Evolutionary conservation across 2,113 vertebrate species (phyloP).

Genomic region (Arothron firmamentum): DNA sequence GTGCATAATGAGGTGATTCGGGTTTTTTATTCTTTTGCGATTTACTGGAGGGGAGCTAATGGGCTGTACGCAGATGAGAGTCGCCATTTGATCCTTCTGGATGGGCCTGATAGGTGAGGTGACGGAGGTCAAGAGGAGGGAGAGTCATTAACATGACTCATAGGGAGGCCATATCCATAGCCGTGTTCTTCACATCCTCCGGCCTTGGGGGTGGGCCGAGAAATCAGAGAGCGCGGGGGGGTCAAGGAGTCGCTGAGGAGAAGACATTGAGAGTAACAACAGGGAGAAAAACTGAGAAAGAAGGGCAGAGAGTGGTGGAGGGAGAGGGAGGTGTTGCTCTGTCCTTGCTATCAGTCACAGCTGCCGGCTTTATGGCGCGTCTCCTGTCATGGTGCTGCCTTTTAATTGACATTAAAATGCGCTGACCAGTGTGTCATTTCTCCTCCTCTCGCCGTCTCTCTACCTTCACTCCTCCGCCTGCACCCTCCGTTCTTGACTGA

Average conservation of each 20-base stretch:
- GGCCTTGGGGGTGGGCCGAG: constrained; percentile 24
- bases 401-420: constrained; percentile 73
- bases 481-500: constrained; percentile 34
- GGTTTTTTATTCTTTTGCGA: constrained; percentile 18
- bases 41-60: constrained; percentile 56
- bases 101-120: constrained; percentile 51
- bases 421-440: constrained; percentile 53
- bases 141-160: constrained; percentile 63
- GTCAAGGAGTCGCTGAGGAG: constrained; percentile 18
- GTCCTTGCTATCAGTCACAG: constrained; percentile 49
- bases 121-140: constrained; percentile 53
- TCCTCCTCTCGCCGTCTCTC: constrained; percentile 10
- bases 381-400: constrained; percentile 67
- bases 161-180: constrained; percentile 42
- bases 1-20: constrained; percentile 35
- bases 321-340: constrained; percentile 22
- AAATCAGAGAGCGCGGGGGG: constrained; percentile 33
- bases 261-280: constrained; percentile 20
- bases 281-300: constrained; percentile 11
- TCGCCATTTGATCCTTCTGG: constrained; percentile 57
- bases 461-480: constrained; percentile 14
- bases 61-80: constrained; percentile 59
- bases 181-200: constrained; percentile 31
- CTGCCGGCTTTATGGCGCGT: constrained; percentile 62
- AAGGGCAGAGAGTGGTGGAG: constrained; percentile 6